Conservation (phyloP, 2,797 vertebrate species). For the Chelon labrosus region DNA sequence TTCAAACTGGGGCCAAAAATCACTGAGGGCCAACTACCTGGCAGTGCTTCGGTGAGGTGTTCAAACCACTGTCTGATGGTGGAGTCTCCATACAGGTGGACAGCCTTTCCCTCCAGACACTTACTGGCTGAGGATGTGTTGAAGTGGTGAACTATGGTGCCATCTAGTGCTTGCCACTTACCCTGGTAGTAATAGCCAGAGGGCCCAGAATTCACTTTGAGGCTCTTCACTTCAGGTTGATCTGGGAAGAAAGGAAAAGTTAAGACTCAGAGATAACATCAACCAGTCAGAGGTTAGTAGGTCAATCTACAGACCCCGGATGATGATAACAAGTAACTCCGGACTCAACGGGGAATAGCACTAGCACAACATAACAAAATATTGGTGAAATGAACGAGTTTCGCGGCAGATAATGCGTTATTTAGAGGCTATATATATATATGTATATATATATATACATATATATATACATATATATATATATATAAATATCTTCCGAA, state of each 20-base stretch:
- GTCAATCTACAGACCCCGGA: too few relatives aligned
- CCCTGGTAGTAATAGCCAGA: constrained; percentile 91
- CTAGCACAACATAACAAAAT: too few relatives aligned
- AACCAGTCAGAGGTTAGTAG: too few relatives aligned
- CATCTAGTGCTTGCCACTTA: constrained; percentile 84
- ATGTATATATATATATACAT: too few relatives aligned
- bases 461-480: too few relatives aligned
- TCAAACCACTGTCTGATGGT: constrained; percentile 95
- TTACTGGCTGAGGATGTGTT: constrained; percentile 83
- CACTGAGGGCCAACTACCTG: constrained; percentile 80
- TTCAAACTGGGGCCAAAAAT: too few relatives aligned
- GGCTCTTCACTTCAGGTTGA: constrained; percentile 15
- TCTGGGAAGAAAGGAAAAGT: constrained; percentile 21
- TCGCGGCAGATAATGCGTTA: too few relatives aligned
- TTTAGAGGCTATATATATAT: too few relatives aligned
- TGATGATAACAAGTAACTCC: too few relatives aligned
- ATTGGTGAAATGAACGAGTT: too few relatives aligned
- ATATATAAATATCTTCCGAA: too few relatives aligned
- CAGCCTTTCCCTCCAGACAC: constrained; percentile 89
- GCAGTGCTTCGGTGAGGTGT: constrained; percentile 85
- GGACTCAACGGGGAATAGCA: too few relatives aligned
- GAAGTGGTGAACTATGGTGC: constrained; percentile 84
- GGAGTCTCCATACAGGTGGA: constrained; percentile 93
- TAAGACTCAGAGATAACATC: neutral
- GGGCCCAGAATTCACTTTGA: constrained; percentile 43